Evolutionary conservation across 2,797 vertebrate species (phyloP), one percentile per base, ranked within the genome.

Genomic region (Octomys mimax): DNA sequence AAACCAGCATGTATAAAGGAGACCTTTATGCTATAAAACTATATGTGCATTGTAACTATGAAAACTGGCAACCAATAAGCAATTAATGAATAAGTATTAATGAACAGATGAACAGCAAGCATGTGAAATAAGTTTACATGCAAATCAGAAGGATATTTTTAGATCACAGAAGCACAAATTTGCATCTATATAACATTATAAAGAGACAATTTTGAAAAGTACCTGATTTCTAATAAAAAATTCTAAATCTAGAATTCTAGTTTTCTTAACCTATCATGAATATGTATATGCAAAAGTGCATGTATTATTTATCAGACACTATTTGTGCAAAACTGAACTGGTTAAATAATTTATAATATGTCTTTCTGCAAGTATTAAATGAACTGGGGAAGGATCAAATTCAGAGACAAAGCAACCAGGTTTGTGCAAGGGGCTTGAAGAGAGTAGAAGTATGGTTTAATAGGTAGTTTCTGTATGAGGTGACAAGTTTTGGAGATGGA

Each of bases 1-100:
- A 70, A 94, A 86, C 71, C 54, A 90, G 22, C 57, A 87, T 89
- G 33, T 85, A 68, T 62, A 70, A 89, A 62, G 19, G 33, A 46
- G 11, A 62, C 16, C 31, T 89, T 92, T 94, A 73, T 49, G 52
- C 39, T 85, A 33, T 42, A 77, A 83, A 82, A 91, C 3, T 70
- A 0, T 61, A 46, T 75, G 73, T 49, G 9, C 66, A 68, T 39
- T 78, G 0, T 19, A 82, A 81, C 85, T 81, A 42, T 80, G 84
- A 89, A 94, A 96, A 88, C 62, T 80, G 33, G 61, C 28, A 83
- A 86, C 13, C 87, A 52, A 81, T 5, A 82, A 68, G 19, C 22
- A 93, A 79, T 39, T 92, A 16, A 95, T 24, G 78, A 42, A 94
- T 87, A 95, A 77, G 59, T 28, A 84, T 78, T 84, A 78, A 57